These are phyloP conservation scores for Protonemura montana DNA, from an alignment of 2,888 invertebrate species.

Conservation along the genomic window DNA sequence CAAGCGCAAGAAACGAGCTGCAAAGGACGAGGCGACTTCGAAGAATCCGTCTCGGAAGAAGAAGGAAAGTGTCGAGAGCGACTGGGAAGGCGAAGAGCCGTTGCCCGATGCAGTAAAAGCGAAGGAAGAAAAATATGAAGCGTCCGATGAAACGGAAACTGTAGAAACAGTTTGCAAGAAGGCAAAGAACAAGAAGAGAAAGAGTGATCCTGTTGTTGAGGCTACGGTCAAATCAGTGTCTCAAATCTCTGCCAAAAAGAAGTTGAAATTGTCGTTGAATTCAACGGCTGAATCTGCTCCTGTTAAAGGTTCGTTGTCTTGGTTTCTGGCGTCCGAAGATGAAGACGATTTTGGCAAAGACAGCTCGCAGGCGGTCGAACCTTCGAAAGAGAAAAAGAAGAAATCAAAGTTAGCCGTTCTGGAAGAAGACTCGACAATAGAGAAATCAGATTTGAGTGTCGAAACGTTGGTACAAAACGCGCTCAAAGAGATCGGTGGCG, in stretches of 20 bases:
- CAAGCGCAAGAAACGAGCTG: neutral
- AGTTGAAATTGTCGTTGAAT: neutral
- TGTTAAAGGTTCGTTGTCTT: neutral
- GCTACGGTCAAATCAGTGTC: neutral
- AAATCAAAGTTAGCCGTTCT: neutral
- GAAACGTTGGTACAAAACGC: neutral
- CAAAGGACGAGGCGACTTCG: neutral
- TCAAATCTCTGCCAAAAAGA: neutral
- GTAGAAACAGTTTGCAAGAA: neutral
- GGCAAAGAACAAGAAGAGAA: neutral
- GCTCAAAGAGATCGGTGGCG: neutral
- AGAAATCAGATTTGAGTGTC: neutral
- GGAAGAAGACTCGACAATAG: neutral
- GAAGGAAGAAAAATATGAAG: conserved; percentile 3
- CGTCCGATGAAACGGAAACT: no score
- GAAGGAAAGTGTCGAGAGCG: neutral
- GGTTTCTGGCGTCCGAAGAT: neutral
- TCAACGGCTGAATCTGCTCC: neutral
- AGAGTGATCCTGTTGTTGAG: neutral
- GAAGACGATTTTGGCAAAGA: neutral
- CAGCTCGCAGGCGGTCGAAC: neutral
- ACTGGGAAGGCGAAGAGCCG: neutral
- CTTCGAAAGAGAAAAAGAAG: neutral
- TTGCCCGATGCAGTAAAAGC: neutral
- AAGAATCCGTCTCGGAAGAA: neutral